phyloP scores from a whole-genome alignment of 2,113 vertebrate species.

The Rutilus rutilus region DNA sequence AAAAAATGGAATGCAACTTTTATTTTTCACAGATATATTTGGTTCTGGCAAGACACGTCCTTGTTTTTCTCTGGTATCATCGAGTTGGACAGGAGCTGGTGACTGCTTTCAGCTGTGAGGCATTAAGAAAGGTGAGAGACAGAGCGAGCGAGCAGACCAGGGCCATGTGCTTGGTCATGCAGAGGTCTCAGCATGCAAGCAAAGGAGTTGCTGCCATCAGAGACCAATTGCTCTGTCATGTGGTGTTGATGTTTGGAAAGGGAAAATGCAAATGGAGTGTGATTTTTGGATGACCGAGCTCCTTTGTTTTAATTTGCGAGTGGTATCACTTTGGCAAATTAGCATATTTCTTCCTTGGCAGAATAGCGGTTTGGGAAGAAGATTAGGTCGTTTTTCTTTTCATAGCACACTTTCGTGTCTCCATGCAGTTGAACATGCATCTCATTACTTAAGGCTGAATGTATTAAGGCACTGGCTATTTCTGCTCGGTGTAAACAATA shows the following conservation, averaged over 20 bases:
- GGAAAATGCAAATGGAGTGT: constrained; percentile 67
- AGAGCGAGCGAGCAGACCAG: constrained; percentile 63
- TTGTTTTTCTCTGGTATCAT: constrained; percentile 41
- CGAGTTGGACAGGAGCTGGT: constrained; percentile 38
- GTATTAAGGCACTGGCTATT: constrained; percentile 1
- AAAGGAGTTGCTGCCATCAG: constrained; percentile 46
- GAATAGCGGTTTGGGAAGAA: constrained; percentile 23
- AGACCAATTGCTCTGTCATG: constrained; percentile 46
- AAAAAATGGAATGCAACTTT: constrained; percentile 47
- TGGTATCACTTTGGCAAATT: constrained; percentile 58
- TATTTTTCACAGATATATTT: constrained; percentile 67
- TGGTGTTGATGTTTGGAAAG: constrained; percentile 58
- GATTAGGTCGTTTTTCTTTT: constrained; percentile 64
- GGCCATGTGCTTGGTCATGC: constrained; percentile 46
- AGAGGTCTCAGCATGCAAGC: constrained; percentile 55
- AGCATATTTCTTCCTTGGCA: constrained; percentile 52
- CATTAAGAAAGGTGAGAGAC: constrained; percentile 67
- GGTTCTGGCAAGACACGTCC: constrained; percentile 54
- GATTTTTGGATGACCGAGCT: constrained; percentile 61
- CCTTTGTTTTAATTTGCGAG: constrained; percentile 42
- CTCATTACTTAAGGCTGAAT: constrained; percentile 22
- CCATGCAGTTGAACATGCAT: constrained; percentile 41
- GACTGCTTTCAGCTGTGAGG: constrained; percentile 68
- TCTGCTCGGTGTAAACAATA: background rate
- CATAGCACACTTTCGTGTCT: constrained; percentile 51